phyloP scores from a whole-genome alignment of 2,888 invertebrate genomes.

The Ormia ochracea region DNA sequence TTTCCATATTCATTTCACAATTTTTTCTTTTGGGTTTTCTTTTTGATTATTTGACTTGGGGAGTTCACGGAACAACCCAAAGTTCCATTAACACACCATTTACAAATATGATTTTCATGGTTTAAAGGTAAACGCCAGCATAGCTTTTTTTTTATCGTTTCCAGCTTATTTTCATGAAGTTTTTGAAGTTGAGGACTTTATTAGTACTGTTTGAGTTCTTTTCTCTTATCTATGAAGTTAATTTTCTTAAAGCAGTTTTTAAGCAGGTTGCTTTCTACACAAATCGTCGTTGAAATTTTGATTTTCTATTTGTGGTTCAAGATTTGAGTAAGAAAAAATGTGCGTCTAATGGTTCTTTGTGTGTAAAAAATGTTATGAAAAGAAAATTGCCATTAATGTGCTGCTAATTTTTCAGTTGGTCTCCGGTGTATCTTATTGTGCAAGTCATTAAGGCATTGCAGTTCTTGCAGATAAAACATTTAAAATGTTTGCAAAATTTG shows the following conservation, averaged over 20 bases:
- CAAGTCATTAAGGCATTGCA: not conserved
- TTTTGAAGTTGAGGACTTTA: conserved; percentile 6
- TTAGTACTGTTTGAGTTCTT: conserved; percentile 2
- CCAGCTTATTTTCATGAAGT: not conserved
- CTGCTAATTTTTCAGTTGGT: conserved; percentile 53
- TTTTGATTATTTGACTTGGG: too few species aligned
- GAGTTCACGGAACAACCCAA: not conserved
- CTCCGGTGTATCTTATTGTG: conserved; percentile 36
- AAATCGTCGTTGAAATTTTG: too few species aligned
- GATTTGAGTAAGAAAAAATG: too few species aligned
- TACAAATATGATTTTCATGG: conserved; percentile 31
- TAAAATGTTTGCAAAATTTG: not conserved
- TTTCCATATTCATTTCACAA: not conserved
- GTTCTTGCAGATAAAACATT: not conserved
- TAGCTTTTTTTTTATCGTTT: not conserved
- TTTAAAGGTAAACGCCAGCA: conserved; percentile 15
- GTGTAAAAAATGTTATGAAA: conserved; percentile 44
- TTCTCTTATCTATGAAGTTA: too few species aligned
- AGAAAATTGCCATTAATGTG: conserved; percentile 54
- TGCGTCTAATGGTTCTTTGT: conserved; percentile 3
- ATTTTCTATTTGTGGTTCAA: too few species aligned
- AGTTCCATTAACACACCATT: conserved; percentile 27
- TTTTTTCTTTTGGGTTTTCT: not conserved
- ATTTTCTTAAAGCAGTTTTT: too few species aligned
- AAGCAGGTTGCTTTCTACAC: too few species aligned